These are phyloP conservation scores for Tridacna crocea DNA, from an alignment of 2,888 invertebrate genomes.

Conservation along the genomic window DNA sequence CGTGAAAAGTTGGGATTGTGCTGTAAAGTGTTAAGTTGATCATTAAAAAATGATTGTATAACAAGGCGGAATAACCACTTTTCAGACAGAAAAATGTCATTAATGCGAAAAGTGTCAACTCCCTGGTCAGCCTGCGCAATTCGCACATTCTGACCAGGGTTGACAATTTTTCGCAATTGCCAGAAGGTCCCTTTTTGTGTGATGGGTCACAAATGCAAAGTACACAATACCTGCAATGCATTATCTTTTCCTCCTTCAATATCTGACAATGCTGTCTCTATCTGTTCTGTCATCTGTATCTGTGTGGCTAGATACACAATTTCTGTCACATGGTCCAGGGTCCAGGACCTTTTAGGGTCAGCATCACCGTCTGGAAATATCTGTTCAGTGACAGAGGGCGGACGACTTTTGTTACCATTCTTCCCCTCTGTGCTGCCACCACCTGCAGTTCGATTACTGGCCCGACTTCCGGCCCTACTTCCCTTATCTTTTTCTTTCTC, in stretches of 20 bases:
- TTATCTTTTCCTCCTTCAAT: conserved; percentile 75
- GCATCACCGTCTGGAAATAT: conserved; percentile 53
- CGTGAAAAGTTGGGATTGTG: too few relatives aligned
- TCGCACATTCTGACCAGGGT: too few relatives aligned
- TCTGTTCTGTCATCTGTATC: conserved; percentile 78
- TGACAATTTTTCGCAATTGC: too few relatives aligned
- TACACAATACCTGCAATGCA: conserved; percentile 72
- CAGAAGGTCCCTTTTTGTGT: too few relatives aligned
- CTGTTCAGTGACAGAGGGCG: conserved; percentile 67
- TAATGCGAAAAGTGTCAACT: too few relatives aligned
- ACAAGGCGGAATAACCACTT: too few relatives aligned
- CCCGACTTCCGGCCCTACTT: conserved; percentile 56
- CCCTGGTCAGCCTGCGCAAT: too few relatives aligned
- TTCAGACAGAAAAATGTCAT: too few relatives aligned
- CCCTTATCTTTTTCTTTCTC: conserved; percentile 47
- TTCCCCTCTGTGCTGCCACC: conserved; percentile 48
- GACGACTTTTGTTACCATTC: conserved; percentile 54
- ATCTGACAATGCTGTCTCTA: conserved; percentile 72
- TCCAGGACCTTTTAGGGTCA: conserved; percentile 76
- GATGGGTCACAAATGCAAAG: too few relatives aligned
- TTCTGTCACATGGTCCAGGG: conserved; percentile 81
- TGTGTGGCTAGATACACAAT: conserved; percentile 80
- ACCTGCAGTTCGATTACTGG: conserved; percentile 33
- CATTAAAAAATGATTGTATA: too few relatives aligned
- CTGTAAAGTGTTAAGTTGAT: too few relatives aligned